phyloP scores from a whole-genome alignment of 2,888 invertebrate genomes.

The Zygaena filipendulae region DNA sequence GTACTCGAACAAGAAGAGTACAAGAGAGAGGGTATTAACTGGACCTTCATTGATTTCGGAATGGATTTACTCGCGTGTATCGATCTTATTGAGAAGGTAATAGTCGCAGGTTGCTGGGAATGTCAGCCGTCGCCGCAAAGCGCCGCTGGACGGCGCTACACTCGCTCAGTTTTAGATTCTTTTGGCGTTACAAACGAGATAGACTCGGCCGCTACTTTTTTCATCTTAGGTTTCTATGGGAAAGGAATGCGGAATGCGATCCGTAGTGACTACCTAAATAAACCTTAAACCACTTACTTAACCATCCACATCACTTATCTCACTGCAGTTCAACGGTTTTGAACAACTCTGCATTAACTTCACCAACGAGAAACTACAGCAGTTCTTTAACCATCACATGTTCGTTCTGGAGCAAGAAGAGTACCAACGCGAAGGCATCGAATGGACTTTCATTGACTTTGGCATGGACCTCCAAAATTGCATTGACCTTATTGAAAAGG shows the following conservation, averaged over 20 bases:
- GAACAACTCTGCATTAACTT: constrained; percentile 99
- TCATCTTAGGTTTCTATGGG: too few species aligned
- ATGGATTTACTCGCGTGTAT: constrained; percentile 97
- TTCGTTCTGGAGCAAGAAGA: constrained; percentile 99
- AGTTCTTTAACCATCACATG: constrained; percentile 99
- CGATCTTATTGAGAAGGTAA: constrained; percentile 95
- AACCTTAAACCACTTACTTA: constrained; percentile 37
- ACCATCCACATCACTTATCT: constrained; percentile 47
- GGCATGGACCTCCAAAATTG: constrained; percentile 99
- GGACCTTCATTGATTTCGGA: constrained; percentile 98
- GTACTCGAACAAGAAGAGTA: constrained; percentile 98
- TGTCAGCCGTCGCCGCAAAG: constrained; percentile 30
- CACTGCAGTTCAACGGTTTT: constrained; percentile 89
- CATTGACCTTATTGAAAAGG: constrained; percentile 99
- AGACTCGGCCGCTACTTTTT: constrained; percentile 13
- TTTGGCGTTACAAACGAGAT: constrained; percentile 21
- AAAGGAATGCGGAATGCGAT: constrained; percentile 55
- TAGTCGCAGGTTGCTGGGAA: constrained; percentile 26
- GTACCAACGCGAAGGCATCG: constrained; percentile 96
- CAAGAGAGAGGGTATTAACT: constrained; percentile 93
- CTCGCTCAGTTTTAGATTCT: constrained; percentile 6
- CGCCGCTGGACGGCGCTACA: constrained; percentile 20
- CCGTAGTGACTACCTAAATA: constrained; percentile 37
- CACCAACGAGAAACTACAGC: constrained; percentile 99
- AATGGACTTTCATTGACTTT: constrained; percentile 99